Evolutionary conservation across 1,140 invertebrate genomes (phyloP), one percentile per base, ranked within the genome.

Genomic region (Drosophila carrolli): DNA sequence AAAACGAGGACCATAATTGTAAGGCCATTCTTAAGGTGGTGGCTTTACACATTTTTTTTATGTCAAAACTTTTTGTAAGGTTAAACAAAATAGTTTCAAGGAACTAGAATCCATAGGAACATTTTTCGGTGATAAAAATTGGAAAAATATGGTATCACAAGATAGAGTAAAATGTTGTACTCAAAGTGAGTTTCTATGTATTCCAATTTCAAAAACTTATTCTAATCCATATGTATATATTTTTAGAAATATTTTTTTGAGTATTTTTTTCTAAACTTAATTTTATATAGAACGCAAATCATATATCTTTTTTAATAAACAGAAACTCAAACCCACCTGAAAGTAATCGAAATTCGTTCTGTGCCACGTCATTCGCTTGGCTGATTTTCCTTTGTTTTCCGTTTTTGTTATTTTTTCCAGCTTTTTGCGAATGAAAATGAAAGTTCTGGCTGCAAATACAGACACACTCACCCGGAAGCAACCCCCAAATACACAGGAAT

Each of bases 401-500:
- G 16, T 9, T 47, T 63, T 50, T 35, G n/a, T 35, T 37, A 43
- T 54, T 44, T 29, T 74, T 29, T 43, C 53, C 62, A 47, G 56
- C 43, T 63, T 75, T 81, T 85, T 81, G 58, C 63, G 46, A 71
- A 60, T 63, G 84, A 86, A 86, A 86, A 68, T 63, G 83, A 86
- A 86, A 86, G 83, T 86, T 71, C 68, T 71, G 51, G 57, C 68
- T 38, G 16, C 41, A 53, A 43, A 53, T 48, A 75, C 62, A 75
- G 60, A 71, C 10, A 66, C 59, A 75, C n/a, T 68, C 14, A 14
- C 44, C 19, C 29, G 40, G 43, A 46, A 71, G 43, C 77, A 80
- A 80, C 78, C 66, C 78, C 48, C 63, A 65, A 66, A 68, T 27
- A 58, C 46, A 62, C 40, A 56, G 16, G 62, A 41, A 65, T 23